phyloP scores from a whole-genome alignment of 2,888 invertebrate species.

The Trissoscelio sp. region DNA sequence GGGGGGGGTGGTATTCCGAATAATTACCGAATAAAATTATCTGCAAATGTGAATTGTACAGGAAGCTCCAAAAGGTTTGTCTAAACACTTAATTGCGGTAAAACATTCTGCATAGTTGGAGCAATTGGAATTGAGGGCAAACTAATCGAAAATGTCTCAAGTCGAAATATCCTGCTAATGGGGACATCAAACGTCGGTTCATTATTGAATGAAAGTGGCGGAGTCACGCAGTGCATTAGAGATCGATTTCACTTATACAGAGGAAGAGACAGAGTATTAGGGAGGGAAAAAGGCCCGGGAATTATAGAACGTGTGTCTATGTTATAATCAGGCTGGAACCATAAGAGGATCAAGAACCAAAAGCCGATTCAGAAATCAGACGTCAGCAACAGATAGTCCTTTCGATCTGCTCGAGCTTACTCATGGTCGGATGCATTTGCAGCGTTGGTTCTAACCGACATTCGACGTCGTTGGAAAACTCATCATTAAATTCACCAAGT shows the following conservation, averaged over 20 bases:
- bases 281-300: conserved; percentile 8
- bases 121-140: conserved; percentile 35
- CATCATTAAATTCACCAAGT: conserved; percentile 42
- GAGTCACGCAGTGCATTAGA: conserved; percentile 45
- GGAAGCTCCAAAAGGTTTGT: conserved; percentile 10
- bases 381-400: conserved; percentile 64
- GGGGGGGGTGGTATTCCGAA: no score
- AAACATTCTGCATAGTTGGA: conserved; percentile 20
- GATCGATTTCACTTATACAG: conserved; percentile 48
- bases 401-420: conserved; percentile 58
- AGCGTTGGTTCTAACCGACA: conserved; percentile 34
- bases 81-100: conserved; percentile 35
- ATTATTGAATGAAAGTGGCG: conserved; percentile 55
- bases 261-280: conserved; percentile 3
- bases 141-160: conserved; percentile 53
- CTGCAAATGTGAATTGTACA: no score
- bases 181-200: conserved; percentile 54
- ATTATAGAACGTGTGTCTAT: conserved; percentile 57
- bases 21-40: no score
- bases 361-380: conserved; percentile 67
- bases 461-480: conserved; percentile 39
- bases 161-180: conserved; percentile 45
- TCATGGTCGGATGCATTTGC: conserved; percentile 45
- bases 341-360: conserved; percentile 66
- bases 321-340: conserved; percentile 55